Base-by-base conservation (phyloP, 2,888 invertebrate genomes). In the Coenonympha arcania region DNA sequence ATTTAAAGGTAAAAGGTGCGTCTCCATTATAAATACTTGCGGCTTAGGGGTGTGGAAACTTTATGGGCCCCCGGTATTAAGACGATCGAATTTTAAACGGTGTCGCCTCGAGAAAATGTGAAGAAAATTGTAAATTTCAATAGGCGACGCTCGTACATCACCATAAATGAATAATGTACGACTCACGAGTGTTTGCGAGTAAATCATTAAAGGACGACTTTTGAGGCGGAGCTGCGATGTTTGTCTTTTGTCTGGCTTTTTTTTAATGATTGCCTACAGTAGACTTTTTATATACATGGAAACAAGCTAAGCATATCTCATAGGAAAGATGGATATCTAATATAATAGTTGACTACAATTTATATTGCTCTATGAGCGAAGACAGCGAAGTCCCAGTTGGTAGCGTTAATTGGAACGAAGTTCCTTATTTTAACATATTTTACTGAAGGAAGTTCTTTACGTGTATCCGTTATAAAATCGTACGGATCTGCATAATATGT, bases 121-220 rank as follows among this genome's bases (percentile, higher is more conserved):
- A 54, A 56, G 60, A 58, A 64, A 63, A 61, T 52, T 56, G 56
- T 48, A 64, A 65, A 62, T 65, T 62, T 56, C 60, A 58, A 56
- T 59, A 54, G 60, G 55, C 57, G 44, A 16, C 52, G 46, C 40
- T 15, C 24, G 34, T 11, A 33, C 33, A 50, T 50, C 50, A 53
- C n/a, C 53, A 46, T 45, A 53, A 50, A 45, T 41, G 41, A 41
- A 41, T 41, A 28, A 41, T 41, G 26, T 28, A 41, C 11, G 30
- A n/a, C n/a, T n/a, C n/a, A n/a, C n/a, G n/a, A 13, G 30, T 30
- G 11, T 41, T 28, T 42, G 42, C 30, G 8, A 30, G 30, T 41
- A 20, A 42, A 42, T 30, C 28, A 42, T 42, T 20, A 42, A 26
- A 16, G n/a, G 11, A 28, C n/a, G 41, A 13, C 30, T 20, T 11